Evolutionary conservation across 2,113 vertebrate species (phyloP).

Genomic region (Pluvianellus socialis): DNA sequence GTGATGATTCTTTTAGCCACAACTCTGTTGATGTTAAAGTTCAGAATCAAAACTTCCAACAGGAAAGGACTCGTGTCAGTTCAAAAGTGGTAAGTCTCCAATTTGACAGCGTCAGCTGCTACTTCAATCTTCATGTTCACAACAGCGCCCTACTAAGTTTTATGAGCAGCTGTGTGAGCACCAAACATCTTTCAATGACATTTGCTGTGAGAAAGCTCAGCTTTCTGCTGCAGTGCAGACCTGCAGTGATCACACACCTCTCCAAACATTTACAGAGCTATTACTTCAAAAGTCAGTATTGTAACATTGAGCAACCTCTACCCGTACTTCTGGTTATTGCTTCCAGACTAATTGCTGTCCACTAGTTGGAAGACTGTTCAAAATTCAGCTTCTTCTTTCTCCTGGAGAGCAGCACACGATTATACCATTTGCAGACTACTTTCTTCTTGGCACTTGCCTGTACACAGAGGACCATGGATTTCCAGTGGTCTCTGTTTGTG

Average conservation of each 20-base stretch:
- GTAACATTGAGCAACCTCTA: neutral
- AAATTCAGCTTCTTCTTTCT: neutral
- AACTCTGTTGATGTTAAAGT: neutral
- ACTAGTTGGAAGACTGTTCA: neutral
- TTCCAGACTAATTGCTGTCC: neutral
- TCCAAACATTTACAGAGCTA: neutral
- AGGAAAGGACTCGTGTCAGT: neutral
- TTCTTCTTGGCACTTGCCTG: neutral
- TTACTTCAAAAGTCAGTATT: neutral
- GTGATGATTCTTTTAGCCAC: neutral
- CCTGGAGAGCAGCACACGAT: accelerated
- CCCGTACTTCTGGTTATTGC: neutral
- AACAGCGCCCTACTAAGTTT: neutral
- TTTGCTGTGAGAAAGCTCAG: neutral
- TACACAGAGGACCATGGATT: neutral
- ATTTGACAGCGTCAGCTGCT: neutral
- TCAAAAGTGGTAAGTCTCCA: neutral
- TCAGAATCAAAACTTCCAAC: neutral
- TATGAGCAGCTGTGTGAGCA: neutral
- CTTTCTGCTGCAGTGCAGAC: neutral
- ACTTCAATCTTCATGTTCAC: neutral
- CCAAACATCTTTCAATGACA: neutral
- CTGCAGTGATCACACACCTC: neutral
- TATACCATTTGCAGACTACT: neutral
- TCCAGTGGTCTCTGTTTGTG: neutral